Evolutionary conservation across 2,797 vertebrate species (phyloP).

Genomic region (Esox lucius): DNA sequence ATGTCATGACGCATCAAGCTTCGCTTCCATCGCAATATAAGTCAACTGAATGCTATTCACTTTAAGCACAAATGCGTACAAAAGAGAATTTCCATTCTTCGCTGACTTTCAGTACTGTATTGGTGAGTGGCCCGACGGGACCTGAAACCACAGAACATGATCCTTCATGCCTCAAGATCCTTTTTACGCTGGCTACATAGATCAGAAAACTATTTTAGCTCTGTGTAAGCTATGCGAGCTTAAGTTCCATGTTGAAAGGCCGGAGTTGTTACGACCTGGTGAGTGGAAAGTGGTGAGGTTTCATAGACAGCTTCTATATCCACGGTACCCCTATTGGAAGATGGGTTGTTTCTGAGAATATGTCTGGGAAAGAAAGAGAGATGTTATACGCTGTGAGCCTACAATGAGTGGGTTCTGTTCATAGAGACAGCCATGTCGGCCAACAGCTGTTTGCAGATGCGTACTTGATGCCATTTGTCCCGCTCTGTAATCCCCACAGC

Average conservation of each 20-base stretch:
- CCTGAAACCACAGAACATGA: not conserved
- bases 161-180: conserved; percentile 13
- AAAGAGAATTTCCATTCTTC: not conserved
- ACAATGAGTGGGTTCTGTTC: conserved; percentile 21
- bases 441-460: conserved; percentile 81
- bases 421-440: not conserved
- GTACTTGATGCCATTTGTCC: conserved; percentile 74
- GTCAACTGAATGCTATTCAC: not conserved
- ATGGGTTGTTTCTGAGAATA: conserved; percentile 24
- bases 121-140: not conserved
- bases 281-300: conserved; percentile 8
- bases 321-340: not conserved
- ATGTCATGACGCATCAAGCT: not conserved
- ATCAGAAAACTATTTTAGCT: conserved; percentile 31
- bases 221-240: conserved; percentile 24
- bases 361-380: conserved; percentile 8
- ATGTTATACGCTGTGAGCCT: conserved; percentile 41
- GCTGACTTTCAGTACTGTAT: not conserved
- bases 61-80: not conserved
- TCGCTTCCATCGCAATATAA: not conserved
- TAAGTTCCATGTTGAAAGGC: conserved; percentile 40
- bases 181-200: conserved; percentile 1
- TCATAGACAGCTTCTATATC: not conserved
- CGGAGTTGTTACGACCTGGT: conserved; percentile 30
- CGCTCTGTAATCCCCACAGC: conserved; percentile 63